Evolutionary conservation across 2,113 vertebrate species (phyloP).

Genomic region (Psettodes erumei): DNA sequence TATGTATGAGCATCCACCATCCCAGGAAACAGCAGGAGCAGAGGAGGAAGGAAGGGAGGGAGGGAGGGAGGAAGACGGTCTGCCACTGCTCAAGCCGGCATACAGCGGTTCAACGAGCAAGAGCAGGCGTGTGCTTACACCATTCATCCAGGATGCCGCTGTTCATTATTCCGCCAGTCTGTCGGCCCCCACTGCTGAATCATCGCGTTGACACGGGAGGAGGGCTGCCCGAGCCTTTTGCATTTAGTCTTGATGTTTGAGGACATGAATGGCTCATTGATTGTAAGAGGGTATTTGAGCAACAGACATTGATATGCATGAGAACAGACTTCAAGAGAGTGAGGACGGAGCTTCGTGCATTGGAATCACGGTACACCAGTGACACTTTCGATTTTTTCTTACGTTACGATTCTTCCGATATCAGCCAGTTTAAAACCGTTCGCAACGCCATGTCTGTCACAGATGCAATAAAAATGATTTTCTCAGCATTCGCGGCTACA

Average conservation of each 20-base stretch:
- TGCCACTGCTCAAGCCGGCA: conserved; percentile 27
- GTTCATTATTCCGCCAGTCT: conserved; percentile 71
- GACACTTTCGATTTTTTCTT: conserved; percentile 20
- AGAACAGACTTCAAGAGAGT: conserved; percentile 37
- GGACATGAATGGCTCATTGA: conserved; percentile 62
- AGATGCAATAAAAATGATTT: conserved; percentile 41
- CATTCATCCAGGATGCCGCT: conserved; percentile 59
- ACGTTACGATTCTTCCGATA: too few species aligned
- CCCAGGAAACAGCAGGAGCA: conserved; percentile 43
- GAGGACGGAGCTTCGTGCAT: conserved; percentile 4
- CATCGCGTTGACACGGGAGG: conserved; percentile 43
- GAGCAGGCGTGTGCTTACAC: conserved; percentile 45
- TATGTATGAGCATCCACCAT: conserved; percentile 33
- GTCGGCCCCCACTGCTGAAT: conserved; percentile 69
- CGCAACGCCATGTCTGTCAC: conserved; percentile 29
- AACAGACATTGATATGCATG: conserved; percentile 34
- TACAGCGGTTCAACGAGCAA: conserved; percentile 42
- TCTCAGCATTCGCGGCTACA: conserved; percentile 38
- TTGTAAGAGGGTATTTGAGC: conserved; percentile 43
- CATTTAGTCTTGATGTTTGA: conserved; percentile 57
- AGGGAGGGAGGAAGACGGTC: conserved; percentile 35
- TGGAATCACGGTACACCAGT: not conserved
- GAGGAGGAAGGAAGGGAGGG: conserved; percentile 25
- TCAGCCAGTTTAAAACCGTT: not conserved
- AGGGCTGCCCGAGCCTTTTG: conserved; percentile 29